Evolutionary conservation across 2,113 vertebrate species (phyloP).

Genomic region (Boulengeromyrus knoepffleri): DNA sequence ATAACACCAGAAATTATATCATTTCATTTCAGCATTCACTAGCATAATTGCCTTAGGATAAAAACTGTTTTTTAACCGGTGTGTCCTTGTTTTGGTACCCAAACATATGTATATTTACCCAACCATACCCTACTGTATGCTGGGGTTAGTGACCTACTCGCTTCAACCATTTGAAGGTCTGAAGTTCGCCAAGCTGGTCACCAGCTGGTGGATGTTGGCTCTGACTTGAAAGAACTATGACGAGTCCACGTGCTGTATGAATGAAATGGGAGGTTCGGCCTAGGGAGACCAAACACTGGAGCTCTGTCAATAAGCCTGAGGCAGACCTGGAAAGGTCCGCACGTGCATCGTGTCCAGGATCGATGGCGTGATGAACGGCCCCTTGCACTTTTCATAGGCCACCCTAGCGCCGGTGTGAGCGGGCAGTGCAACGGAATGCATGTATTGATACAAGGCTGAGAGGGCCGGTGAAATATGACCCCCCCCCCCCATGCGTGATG

Average conservation of each 20-base stretch:
- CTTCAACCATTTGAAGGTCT: not conserved
- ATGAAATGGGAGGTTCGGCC: not conserved
- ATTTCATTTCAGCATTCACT: no score
- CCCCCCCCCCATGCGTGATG: slow-evolving; percentile 45
- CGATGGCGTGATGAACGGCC: slow-evolving; percentile 56
- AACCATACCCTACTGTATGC: not conserved
- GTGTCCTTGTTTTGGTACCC: no score
- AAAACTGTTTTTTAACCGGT: no score
- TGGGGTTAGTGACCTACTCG: not conserved
- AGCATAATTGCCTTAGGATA: no score
- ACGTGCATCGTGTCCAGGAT: not conserved
- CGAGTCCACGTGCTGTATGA: not conserved
- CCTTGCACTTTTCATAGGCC: slow-evolving; percentile 33
- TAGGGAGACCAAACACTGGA: not conserved
- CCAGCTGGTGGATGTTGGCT: not conserved
- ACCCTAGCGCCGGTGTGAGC: slow-evolving; percentile 24
- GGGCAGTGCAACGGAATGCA: slow-evolving; percentile 30
- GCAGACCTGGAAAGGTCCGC: no score
- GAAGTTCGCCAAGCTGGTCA: not conserved
- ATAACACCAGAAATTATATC: no score
- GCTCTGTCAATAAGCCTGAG: not conserved
- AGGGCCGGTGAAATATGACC: slow-evolving; percentile 62
- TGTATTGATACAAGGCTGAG: slow-evolving; percentile 61
- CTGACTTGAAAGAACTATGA: not conserved
- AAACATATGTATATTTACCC: not conserved